phyloP scores from a whole-genome alignment of 2,888 invertebrate genomes.

The Shargacucullia verbasci region DNA sequence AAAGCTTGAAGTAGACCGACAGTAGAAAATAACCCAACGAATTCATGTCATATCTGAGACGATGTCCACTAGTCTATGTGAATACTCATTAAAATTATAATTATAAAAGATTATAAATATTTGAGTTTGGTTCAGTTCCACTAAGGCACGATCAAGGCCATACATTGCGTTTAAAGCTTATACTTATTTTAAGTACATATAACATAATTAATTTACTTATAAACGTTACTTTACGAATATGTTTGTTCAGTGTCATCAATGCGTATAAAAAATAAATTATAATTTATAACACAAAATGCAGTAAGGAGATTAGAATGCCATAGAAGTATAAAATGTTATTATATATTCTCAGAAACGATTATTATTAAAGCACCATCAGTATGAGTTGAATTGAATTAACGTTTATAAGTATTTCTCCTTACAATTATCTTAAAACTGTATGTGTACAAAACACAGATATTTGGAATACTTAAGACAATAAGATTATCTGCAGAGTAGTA shows the following conservation, averaged over 20 bases:
- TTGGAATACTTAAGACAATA: constrained; percentile 1
- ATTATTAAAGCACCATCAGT: no score
- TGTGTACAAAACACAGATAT: no score
- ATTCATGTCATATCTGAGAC: constrained; percentile 23
- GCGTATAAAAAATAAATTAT: no score
- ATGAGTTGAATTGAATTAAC: no score
- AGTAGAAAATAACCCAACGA: constrained; percentile 4
- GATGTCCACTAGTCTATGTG: constrained; percentile 19
- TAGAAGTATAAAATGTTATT: no score
- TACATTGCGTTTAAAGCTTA: constrained; percentile 84
- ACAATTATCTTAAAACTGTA: no score
- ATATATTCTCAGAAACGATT: no score
- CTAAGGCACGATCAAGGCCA: constrained; percentile 85
- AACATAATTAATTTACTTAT: constrained; percentile 32
- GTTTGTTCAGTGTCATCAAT: no score
- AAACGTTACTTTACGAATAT: constrained; percentile 29
- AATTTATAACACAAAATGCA: no score
- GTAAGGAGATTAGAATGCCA: no score
- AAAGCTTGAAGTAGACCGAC: no score
- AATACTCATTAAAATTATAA: constrained; percentile 40
- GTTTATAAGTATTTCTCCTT: no score
- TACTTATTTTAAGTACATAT: constrained; percentile 42
- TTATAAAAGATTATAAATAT: constrained; percentile 62
- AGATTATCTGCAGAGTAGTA: background rate
- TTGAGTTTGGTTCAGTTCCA: constrained; percentile 86